These are phyloP conservation scores for Hafferia zeledoni DNA, from an alignment of 2,797 vertebrate species.

Conservation along the genomic window DNA sequence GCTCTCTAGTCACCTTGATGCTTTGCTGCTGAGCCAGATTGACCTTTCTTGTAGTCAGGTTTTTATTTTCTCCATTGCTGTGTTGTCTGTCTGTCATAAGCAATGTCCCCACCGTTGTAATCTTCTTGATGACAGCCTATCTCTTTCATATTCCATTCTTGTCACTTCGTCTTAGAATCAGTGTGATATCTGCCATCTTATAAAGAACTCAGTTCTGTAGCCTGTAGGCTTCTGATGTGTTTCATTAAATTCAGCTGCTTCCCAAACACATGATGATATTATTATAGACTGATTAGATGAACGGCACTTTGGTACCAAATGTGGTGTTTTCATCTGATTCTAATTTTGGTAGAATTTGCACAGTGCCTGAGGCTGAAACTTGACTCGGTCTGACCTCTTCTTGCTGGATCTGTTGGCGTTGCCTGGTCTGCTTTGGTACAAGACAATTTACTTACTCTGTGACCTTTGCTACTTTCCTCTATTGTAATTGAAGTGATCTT, in stretches of 20 bases:
- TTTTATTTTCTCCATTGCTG: neutral
- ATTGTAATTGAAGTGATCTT: neutral
- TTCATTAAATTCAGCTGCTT: constrained; percentile 6
- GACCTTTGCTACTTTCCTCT: neutral
- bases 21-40: neutral
- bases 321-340: neutral
- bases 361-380: neutral
- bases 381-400: neutral
- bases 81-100: neutral
- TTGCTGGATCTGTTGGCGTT: neutral
- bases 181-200: neutral
- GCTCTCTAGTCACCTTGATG: neutral
- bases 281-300: neutral
- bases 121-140: neutral
- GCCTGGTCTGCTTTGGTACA: neutral
- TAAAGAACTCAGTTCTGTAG: neutral
- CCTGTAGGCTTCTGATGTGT: neutral
- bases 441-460: neutral
- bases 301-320: neutral
- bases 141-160: neutral
- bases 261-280: neutral
- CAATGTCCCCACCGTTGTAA: neutral
- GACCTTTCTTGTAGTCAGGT: neutral
- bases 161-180: neutral
- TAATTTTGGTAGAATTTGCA: neutral